Base-by-base conservation (phyloP, 37 sponge, comb jelly and placozoan species). In the Chondrosia reniformis region DNA sequence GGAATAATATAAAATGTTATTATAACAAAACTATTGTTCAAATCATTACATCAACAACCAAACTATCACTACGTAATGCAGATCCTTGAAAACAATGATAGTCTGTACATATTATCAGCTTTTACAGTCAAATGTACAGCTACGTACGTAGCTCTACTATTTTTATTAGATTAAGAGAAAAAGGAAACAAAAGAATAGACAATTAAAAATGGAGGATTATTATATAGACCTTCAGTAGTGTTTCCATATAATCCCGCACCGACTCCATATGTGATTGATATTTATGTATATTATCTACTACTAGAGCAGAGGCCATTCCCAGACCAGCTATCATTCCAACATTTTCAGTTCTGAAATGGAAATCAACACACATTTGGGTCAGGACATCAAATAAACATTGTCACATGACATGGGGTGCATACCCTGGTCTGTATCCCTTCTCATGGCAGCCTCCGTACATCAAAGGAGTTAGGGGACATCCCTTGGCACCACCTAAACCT, bases 321-420 rank as follows among this genome's bases (percentile, higher is more conserved):
- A 93, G 65, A 38, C 97, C 97, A 43, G 90, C 97, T n/a, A 96
- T 93, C 93, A 93, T 93, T 9, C 84, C 88, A 32, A 90, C 89
- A 55, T 96, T 93, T 67, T 96, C 93, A 69, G 97, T 96, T n/a
- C 97, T 90, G 75, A 34, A 79, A 19, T n/a, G 49, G 33, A n/a
- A 76, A 49, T 19, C 52, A 10, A 49, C 52, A 49, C 52, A 10
- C 52, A 49, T 15, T 49, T 10, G 52, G 52, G 52, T 4, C 3
- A 6, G 17, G 33, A 4, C 33, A 3, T 28, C 58, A 19, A 6
- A 28, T 24, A 28, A 28, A 24, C 58, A 56, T 56, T 49, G 27
- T 8, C 7, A 8, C 27, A 56, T 6, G 25, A 56, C 58, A 56
- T 56, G 71, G 38, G n/a, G 4, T 0, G 5, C 79, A 71, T 36